Percentiles rank a stretch among this genome's conserved stretches.
phyloP scores from a whole-genome alignment of 2,113 vertebrate species.

The Phrynosoma platyrhinos region DNA sequence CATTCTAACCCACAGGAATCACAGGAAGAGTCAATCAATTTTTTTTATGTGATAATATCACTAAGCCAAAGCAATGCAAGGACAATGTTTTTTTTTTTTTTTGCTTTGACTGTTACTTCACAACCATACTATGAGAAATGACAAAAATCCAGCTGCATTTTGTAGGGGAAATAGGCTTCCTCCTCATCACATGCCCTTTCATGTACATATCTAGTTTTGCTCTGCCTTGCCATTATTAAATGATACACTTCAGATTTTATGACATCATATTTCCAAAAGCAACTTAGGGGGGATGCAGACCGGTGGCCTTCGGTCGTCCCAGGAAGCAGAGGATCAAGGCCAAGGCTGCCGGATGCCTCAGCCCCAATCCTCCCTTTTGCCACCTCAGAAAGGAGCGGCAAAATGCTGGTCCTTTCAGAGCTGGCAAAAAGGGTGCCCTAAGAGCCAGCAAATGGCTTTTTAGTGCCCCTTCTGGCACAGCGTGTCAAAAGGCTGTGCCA shows the following conservation, averaged over 20 bases:
- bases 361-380: no score
- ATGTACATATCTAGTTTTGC: neutral
- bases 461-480: no score
- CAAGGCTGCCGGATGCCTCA: no score
- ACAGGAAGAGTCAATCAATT: no score
- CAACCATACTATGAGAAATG: neutral
- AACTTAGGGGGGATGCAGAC: neutral
- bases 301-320: no score
- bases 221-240: neutral
- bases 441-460: no score
- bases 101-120: neutral
- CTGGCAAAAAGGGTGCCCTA: no score
- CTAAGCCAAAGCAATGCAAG: neutral
- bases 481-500: no score
- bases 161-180: neutral
- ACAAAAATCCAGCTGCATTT: neutral
- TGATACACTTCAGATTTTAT: neutral
- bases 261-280: neutral
- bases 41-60: neutral
- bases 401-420: no score
- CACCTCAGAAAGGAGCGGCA: no score
- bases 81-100: neutral
- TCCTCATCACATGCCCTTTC: neutral
- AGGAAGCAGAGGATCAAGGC: no score
- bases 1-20: no score